Evolutionary conservation across 2,888 invertebrate species (phyloP).

Genomic region (Julus scandinavius): DNA sequence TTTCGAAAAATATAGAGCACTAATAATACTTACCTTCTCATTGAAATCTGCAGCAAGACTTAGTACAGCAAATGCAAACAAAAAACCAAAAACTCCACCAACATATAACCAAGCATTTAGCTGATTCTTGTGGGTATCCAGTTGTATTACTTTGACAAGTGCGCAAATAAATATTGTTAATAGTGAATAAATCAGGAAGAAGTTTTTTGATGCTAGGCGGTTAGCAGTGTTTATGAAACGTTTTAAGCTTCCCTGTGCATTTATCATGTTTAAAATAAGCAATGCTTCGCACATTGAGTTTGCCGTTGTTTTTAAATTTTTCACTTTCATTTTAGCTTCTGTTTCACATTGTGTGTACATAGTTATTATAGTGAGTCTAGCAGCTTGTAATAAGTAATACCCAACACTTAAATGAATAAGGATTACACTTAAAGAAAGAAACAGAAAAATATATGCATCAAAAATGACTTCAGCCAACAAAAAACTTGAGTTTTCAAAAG

Average conservation of each 20-base stretch:
- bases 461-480: background rate
- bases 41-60: background rate
- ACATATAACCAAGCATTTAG: background rate
- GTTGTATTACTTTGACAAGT: background rate
- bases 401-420: background rate
- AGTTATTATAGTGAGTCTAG: background rate
- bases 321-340: background rate
- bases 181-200: background rate
- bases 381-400: background rate
- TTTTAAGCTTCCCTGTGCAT: background rate
- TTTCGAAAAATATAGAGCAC: background rate
- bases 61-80: background rate
- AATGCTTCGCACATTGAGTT: background rate
- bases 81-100: background rate
- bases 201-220: background rate
- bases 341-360: background rate
- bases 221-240: background rate
- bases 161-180: background rate
- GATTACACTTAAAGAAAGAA: background rate
- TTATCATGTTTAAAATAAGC: background rate
- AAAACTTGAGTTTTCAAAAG: background rate
- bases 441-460: background rate
- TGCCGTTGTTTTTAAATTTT: background rate
- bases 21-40: background rate
- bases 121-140: background rate